phyloP scores from a whole-genome alignment of 2,797 vertebrate genomes.

The Clarias fuscus region DNA sequence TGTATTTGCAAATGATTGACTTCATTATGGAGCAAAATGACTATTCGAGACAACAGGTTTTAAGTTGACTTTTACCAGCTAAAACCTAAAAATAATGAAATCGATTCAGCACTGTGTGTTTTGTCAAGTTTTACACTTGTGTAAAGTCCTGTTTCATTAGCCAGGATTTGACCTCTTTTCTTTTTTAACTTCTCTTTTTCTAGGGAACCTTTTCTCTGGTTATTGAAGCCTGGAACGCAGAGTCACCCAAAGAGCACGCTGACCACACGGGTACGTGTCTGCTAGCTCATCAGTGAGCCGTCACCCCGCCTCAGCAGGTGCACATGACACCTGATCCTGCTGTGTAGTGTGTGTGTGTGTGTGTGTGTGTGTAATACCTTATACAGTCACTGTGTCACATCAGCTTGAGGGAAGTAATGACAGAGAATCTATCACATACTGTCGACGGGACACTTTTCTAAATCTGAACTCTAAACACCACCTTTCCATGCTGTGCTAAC shows the following conservation, averaged over 20 bases:
- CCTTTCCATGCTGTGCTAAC: neutral
- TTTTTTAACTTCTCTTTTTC: neutral
- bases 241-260: constrained; percentile 71
- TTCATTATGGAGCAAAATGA: neutral
- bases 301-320: neutral
- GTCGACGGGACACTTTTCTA: neutral
- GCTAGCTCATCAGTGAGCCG: neutral
- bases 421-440: neutral
- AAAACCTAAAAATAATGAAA: neutral
- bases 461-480: neutral
- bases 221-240: constrained; percentile 85
- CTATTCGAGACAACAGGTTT: neutral
- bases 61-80: neutral
- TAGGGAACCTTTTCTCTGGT: constrained; percentile 86
- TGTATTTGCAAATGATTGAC: neutral
- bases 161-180: neutral
- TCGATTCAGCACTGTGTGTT: neutral
- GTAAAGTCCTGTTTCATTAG: neutral
- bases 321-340: neutral
- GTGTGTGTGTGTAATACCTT: neutral
- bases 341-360: neutral
- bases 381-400: neutral
- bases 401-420: neutral
- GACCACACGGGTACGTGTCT: constrained; percentile 76
- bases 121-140: neutral